Percentiles rank a stretch among this genome's conserved stretches.
phyloP scores from a whole-genome alignment of 2,888 invertebrate genomes.

The Lochmaea capreae region DNA sequence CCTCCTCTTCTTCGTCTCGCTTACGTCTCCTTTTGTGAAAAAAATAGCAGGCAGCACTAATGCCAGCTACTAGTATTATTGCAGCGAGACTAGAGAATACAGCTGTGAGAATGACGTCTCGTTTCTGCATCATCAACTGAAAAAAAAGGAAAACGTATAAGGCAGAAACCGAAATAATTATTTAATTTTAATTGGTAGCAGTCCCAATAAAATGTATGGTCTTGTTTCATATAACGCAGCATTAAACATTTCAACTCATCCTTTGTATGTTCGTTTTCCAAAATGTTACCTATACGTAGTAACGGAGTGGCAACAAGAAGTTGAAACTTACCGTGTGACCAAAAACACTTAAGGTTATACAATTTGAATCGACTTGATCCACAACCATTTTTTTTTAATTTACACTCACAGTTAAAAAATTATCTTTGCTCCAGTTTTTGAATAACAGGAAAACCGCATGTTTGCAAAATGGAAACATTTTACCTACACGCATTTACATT shows the following conservation, averaged over 20 bases:
- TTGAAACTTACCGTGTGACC: background rate
- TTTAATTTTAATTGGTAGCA: no score
- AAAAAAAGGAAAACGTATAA: constrained; percentile 12
- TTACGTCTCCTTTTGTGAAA: constrained; percentile 69
- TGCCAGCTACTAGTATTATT: constrained; percentile 70
- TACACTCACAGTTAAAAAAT: no score
- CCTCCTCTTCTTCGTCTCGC: constrained; percentile 68
- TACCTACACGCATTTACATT: background rate
- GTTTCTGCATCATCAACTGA: constrained; percentile 77
- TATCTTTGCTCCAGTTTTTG: background rate
- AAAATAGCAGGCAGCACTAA: constrained; percentile 70
- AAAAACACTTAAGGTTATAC: background rate
- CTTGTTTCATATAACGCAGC: no score
- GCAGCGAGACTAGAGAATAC: constrained; percentile 74
- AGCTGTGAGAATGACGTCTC: constrained; percentile 74
- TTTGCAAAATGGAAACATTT: background rate
- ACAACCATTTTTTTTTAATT: no score
- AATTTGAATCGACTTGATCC: background rate
- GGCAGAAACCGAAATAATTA: no score
- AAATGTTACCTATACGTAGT: no score
- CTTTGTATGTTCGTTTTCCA: no score
- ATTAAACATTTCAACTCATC: no score
- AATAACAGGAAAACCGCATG: background rate
- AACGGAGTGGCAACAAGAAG: background rate
- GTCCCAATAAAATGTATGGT: no score